These are phyloP conservation scores for Sylvia borin DNA, from an alignment of 2,797 vertebrate genomes.

Conservation along the genomic window DNA sequence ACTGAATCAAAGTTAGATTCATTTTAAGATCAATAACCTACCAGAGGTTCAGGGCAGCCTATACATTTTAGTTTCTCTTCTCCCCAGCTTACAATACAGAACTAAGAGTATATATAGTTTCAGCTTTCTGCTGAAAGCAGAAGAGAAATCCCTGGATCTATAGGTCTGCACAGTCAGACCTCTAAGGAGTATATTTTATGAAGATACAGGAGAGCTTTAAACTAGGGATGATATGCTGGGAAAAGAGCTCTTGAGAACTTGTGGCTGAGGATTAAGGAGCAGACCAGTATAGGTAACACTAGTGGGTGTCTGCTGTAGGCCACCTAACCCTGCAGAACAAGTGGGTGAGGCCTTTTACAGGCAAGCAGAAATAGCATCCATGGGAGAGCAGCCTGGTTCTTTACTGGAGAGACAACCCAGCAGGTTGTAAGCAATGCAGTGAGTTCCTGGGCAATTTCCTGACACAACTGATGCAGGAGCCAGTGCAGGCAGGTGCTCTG, in stretches of 20 bases:
- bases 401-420: background rate
- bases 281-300: background rate
- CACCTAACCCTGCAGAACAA: background rate
- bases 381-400: background rate
- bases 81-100: background rate
- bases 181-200: background rate
- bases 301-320: background rate
- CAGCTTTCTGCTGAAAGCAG: background rate
- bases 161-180: background rate
- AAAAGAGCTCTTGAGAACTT: background rate
- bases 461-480: background rate
- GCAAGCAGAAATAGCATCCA: background rate
- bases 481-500: background rate
- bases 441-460: background rate
- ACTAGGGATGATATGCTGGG: background rate
- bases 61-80: background rate
- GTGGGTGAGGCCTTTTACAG: background rate
- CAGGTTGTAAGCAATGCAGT: background rate
- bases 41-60: background rate
- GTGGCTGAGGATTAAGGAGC: background rate
- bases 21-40: constrained; percentile 55
- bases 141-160: background rate
- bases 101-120: background rate
- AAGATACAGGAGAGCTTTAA: background rate
- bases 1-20: constrained; percentile 49